A percentile compares a stretch with the other conserved stretches of the same genome.
Conservation (phyloP, 1,140 invertebrate species). For the Trichonephila clavata region DNA sequence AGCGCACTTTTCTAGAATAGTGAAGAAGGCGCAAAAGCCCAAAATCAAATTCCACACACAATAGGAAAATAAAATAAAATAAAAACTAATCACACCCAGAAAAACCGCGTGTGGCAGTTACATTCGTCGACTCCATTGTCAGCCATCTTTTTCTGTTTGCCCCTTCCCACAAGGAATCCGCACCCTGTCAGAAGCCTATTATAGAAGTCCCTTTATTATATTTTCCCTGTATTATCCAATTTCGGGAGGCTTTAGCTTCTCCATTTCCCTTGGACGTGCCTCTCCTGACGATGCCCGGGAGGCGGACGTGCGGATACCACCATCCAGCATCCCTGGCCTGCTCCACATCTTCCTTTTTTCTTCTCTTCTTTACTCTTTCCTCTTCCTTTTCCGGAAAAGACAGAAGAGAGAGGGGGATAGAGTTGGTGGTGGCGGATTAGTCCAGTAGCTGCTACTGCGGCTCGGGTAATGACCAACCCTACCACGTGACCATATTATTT, state of each 20-base stretch:
- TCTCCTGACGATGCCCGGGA: conserved; percentile 72
- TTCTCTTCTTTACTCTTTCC: not conserved
- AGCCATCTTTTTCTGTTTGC: conserved; percentile 13
- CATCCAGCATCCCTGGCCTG: conserved; percentile 60
- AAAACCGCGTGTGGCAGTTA: conserved; percentile 40
- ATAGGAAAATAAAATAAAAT: conserved; percentile 26
- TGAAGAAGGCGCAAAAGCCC: not conserved
- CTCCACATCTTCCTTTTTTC: conserved; percentile 24
- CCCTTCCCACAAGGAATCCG: conserved; percentile 44
- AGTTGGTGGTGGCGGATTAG: conserved; percentile 35
- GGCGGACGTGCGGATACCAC: conserved; percentile 66
- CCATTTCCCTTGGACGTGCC: conserved; percentile 75
- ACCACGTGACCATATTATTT: conserved; percentile 77
- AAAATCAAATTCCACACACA: conserved; percentile 61
- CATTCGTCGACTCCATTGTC: conserved; percentile 23
- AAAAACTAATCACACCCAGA: conserved; percentile 34
- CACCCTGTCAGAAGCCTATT: conserved; percentile 77
- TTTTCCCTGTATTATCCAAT: conserved; percentile 77
- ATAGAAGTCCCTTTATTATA: conserved; percentile 76
- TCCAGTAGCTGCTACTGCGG: conserved; percentile 40
- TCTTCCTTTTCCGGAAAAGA: conserved; percentile 47
- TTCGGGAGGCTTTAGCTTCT: conserved; percentile 76
- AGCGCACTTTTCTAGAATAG: not conserved
- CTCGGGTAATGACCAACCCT: conserved; percentile 72
- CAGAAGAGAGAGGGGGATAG: not conserved